Evolutionary conservation across 2,888 invertebrate genomes (phyloP).

Genomic region (Drosophila imparisetae): DNA sequence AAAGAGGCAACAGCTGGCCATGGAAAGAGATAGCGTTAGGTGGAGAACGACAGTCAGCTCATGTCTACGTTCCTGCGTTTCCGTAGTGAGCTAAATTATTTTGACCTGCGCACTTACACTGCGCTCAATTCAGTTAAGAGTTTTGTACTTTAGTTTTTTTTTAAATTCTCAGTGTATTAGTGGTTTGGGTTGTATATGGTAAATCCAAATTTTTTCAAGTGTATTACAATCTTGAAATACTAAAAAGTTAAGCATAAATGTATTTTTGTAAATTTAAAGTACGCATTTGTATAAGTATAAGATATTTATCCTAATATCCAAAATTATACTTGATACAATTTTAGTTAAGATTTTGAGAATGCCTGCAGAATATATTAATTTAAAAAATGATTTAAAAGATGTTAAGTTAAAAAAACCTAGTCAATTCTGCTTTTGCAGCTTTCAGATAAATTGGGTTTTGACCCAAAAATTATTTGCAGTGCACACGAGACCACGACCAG

Average conservation of each 20-base stretch:
- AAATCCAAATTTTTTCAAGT: not conserved
- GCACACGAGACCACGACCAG: constrained; percentile 25
- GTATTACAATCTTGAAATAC: not conserved
- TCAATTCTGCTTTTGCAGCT: not conserved
- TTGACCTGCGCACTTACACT: constrained; percentile 72
- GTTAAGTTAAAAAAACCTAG: not conserved
- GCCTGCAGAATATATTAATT: not conserved
- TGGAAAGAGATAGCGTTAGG: constrained; percentile 45
- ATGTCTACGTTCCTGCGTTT: constrained; percentile 44
- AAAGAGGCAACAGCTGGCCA: constrained; percentile 63
- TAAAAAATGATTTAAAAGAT: not conserved
- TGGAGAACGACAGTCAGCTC: constrained; percentile 25
- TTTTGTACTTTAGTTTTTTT: not conserved
- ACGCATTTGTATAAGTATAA: not conserved
- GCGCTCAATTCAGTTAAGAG: constrained; percentile 25
- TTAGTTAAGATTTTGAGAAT: not conserved
- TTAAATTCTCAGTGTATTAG: not conserved
- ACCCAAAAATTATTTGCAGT: constrained; percentile 35
- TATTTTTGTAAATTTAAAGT: not conserved
- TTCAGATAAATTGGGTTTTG: not conserved
- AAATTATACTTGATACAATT: not conserved
- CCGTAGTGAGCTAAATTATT: constrained; percentile 71
- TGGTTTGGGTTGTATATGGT: not conserved
- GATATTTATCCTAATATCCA: not conserved
- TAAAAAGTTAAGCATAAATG: not conserved